phyloP scores from a whole-genome alignment of 2,113 vertebrate species.

The Uria aalge region DNA sequence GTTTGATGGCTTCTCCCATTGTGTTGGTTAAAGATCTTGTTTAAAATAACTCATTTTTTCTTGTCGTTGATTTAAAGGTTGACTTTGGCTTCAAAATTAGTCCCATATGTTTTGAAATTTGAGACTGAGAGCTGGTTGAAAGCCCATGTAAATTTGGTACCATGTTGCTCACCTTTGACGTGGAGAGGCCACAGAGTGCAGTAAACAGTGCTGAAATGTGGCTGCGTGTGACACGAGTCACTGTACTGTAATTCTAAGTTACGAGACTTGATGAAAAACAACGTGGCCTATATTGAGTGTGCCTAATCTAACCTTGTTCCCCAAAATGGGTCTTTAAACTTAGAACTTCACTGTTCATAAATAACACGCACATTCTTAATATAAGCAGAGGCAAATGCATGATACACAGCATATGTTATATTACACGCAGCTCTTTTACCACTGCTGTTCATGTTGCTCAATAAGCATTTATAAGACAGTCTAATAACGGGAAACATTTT shows the following conservation, averaged over 20 bases:
- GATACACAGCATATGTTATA: background rate
- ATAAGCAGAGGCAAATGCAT: background rate
- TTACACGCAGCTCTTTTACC: background rate
- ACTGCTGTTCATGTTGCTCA: background rate
- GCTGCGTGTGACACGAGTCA: background rate
- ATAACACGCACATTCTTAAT: background rate
- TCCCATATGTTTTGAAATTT: slow-evolving; percentile 72
- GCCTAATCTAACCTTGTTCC: slow-evolving; percentile 1
- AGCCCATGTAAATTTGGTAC: slow-evolving; percentile 45
- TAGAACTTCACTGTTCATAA: slow-evolving; percentile 32
- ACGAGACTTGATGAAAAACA: slow-evolving; percentile 14
- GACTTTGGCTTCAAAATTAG: slow-evolving; percentile 71
- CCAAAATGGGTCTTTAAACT: slow-evolving; percentile 14
- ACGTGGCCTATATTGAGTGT: background rate
- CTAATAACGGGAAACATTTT: background rate
- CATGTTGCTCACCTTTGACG: slow-evolving; percentile 43
- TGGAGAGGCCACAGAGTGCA: background rate
- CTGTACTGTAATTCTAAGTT: background rate
- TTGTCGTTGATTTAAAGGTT: slow-evolving; percentile 64
- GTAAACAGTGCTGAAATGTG: slow-evolving; percentile 45
- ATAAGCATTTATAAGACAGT: background rate
- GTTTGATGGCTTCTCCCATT: slow-evolving; percentile 56
- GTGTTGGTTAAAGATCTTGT: slow-evolving; percentile 68
- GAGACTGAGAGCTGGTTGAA: slow-evolving; percentile 34
- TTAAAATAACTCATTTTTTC: slow-evolving; percentile 68